Percentiles rank a stretch among this genome's conserved stretches.
Conservation (phyloP, 1,140 invertebrate species). For the Rhynchophorus ferrugineus region DNA sequence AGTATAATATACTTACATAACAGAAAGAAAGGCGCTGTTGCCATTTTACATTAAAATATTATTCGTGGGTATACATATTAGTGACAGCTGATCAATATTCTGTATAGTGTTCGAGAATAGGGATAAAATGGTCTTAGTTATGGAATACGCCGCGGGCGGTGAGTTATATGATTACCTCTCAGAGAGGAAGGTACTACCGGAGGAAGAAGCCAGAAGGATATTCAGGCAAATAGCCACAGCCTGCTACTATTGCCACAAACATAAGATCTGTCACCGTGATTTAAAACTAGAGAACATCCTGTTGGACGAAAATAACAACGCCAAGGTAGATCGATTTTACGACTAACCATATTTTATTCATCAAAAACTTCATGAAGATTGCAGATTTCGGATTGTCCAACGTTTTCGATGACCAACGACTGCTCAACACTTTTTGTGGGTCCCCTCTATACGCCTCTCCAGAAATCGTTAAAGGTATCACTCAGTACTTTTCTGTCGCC, state of each 20-base stretch:
- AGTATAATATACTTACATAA: too few relatives aligned
- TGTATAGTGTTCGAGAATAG: slow-evolving; percentile 91
- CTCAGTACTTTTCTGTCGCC: not conserved
- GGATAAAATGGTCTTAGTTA: slow-evolving; percentile 97
- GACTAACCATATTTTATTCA: too few relatives aligned
- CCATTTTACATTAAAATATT: too few relatives aligned
- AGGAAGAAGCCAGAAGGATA: slow-evolving; percentile 89
- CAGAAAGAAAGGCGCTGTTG: too few relatives aligned
- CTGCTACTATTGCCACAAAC: slow-evolving; percentile 98
- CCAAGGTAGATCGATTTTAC: slow-evolving; percentile 60
- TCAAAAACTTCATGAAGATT: too few relatives aligned
- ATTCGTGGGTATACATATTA: too few relatives aligned
- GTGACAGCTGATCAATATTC: too few relatives aligned
- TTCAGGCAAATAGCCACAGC: slow-evolving; percentile 97
- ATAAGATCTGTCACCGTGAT: slow-evolving; percentile 96
- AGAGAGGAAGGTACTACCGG: slow-evolving; percentile 80
- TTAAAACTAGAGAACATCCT: slow-evolving; percentile 98
- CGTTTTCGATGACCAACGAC: slow-evolving; percentile 83
- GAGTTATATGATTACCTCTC: slow-evolving; percentile 98
- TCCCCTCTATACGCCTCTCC: slow-evolving; percentile 97
- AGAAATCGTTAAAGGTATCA: slow-evolving; percentile 89
- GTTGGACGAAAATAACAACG: slow-evolving; percentile 89
- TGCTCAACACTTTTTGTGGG: slow-evolving; percentile 94
- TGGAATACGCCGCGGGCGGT: slow-evolving; percentile 98
- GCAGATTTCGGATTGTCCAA: slow-evolving; percentile 99